Evolutionary conservation across 1,140 invertebrate species (phyloP).

Genomic region (Drosophila pectinifera): DNA sequence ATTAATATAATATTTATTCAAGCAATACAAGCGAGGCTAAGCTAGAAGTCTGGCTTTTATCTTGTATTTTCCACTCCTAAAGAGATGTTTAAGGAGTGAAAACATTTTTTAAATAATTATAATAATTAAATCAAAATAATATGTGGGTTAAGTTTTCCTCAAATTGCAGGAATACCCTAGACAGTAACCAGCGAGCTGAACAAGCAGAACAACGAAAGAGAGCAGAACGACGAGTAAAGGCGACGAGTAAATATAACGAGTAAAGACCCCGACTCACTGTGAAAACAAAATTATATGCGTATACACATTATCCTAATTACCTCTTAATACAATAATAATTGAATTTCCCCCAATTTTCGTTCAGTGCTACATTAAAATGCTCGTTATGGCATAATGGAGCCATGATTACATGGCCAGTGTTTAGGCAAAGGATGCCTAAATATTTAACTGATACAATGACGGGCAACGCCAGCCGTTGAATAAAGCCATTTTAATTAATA

Average conservation of each 20-base stretch:
- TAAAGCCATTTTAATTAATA: constrained; percentile 83
- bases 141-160: neutral
- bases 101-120: too few relatives aligned
- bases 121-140: neutral
- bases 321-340: neutral
- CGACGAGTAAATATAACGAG: too few relatives aligned
- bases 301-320: neutral
- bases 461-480: constrained; percentile 50
- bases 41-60: too few relatives aligned
- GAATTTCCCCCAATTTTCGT: neutral
- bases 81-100: too few relatives aligned
- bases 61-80: too few relatives aligned
- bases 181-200: too few relatives aligned
- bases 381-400: constrained; percentile 67
- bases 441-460: constrained; percentile 75
- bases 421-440: constrained; percentile 71
- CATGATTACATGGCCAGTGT: constrained; percentile 60
- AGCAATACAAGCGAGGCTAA: neutral
- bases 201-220: neutral
- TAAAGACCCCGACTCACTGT: neutral
- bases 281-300: too few relatives aligned
- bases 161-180: too few relatives aligned
- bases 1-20: neutral
- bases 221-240: neutral
- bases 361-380: neutral